phyloP scores from a whole-genome alignment of 1,140 invertebrate species.

The Anoplolepis gracilipes region DNA sequence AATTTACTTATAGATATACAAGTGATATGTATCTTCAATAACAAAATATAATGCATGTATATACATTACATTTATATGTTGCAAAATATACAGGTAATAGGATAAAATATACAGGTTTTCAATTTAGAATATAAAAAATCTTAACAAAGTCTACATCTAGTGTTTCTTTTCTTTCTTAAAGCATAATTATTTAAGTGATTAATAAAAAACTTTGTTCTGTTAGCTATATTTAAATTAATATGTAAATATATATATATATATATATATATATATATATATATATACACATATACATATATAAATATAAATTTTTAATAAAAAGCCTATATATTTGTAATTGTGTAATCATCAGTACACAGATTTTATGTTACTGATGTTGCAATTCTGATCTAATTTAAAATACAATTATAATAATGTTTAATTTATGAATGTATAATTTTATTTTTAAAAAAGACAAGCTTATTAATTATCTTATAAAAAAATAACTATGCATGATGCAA shows the following conservation, averaged over 20 bases:
- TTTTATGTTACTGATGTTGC: conserved; percentile 44
- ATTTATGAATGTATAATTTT: neutral
- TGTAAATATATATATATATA: neutral
- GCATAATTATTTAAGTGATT: neutral
- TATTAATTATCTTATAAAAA: neutral
- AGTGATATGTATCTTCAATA: too few relatives aligned
- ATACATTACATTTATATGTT: neutral
- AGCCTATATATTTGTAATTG: neutral
- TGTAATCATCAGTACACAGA: conserved; percentile 41
- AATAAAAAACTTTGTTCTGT: neutral
- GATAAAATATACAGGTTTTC: neutral
- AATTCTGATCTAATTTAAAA: neutral
- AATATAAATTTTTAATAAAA: neutral
- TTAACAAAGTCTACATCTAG: too few relatives aligned
- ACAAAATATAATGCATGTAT: neutral
- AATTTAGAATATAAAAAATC: neutral
- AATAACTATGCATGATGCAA: conserved; percentile 45
- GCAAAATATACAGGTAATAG: too few relatives aligned
- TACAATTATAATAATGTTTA: neutral
- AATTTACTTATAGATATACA: too few relatives aligned
- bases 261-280: neutral
- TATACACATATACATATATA: neutral
- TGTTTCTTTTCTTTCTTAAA: too few relatives aligned
- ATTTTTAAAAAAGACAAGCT: neutral
- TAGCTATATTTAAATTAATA: neutral